These are phyloP conservation scores for Helicoverpa assulta DNA, from an alignment of 2,888 invertebrate species.

Conservation along the genomic window DNA sequence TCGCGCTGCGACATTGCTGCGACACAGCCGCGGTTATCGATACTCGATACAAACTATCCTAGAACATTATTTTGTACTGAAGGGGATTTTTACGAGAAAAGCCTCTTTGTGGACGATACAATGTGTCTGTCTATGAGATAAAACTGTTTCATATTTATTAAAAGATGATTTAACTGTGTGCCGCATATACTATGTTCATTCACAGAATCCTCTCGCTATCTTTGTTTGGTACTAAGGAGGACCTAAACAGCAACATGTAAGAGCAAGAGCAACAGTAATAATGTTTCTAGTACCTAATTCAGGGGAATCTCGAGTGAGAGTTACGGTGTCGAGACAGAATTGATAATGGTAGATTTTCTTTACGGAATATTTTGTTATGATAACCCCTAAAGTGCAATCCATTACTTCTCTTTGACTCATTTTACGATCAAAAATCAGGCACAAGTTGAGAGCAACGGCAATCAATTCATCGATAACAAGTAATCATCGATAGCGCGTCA, in stretches of 20 bases:
- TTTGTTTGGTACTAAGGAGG: not conserved
- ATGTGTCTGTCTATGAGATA: too few relatives aligned
- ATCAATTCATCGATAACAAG: slow-evolving; percentile 76
- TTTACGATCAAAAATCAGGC: slow-evolving; percentile 47
- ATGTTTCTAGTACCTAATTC: too few relatives aligned
- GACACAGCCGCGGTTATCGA: slow-evolving; percentile 74
- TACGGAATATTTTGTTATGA: not conserved
- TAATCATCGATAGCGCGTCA: slow-evolving; percentile 78
- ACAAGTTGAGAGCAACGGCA: slow-evolving; percentile 32
- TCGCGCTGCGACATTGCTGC: slow-evolving; percentile 73
- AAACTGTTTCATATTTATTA: not conserved
- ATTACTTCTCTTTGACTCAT: slow-evolving; percentile 14
- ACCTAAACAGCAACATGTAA: not conserved
- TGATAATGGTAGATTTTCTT: not conserved
- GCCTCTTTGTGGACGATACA: not conserved
- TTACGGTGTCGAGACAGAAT: not conserved
- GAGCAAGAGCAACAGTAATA: too few relatives aligned
- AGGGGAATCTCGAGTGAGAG: too few relatives aligned
- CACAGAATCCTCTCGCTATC: not conserved
- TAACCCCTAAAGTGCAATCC: slow-evolving; percentile 1
- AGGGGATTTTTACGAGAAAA: not conserved
- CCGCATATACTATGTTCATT: not conserved
- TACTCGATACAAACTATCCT: slow-evolving; percentile 70
- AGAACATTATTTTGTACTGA: slow-evolving; percentile 18
- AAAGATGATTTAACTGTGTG: not conserved